A percentile compares a stretch with the other conserved stretches of the same genome.
These are phyloP conservation scores for Trichechus manatus DNA, from an alignment of 2,113 vertebrate genomes.

Conservation along the genomic window DNA sequence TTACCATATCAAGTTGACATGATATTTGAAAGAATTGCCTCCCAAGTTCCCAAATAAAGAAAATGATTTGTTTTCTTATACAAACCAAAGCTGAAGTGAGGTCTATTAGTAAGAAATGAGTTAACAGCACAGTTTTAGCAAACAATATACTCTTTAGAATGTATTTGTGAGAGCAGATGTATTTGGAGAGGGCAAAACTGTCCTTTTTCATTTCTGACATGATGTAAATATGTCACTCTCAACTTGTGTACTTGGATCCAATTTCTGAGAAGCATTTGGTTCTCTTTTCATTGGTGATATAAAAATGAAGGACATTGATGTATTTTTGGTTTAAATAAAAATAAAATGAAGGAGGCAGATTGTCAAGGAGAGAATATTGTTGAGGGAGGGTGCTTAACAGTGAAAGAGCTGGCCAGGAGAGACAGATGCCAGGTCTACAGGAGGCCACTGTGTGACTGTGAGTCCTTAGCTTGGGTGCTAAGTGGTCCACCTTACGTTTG, in stretches of 20 bases:
- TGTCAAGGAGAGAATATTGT: not conserved
- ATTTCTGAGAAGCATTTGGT: not conserved
- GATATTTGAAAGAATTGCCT: conserved; percentile 17
- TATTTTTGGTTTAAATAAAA: conserved; percentile 23
- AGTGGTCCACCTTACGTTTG: not conserved
- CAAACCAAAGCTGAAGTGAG: not conserved
- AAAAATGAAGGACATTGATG: conserved; percentile 38
- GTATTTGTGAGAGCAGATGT: not conserved
- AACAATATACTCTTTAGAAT: not conserved
- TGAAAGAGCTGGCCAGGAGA: not conserved
- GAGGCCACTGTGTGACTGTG: not conserved
- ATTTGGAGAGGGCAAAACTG: not conserved
- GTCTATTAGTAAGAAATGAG: not conserved
- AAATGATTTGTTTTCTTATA: not conserved
- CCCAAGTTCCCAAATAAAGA: not conserved
- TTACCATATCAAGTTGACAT: not conserved
- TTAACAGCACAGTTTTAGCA: not conserved
- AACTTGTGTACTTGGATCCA: not conserved
- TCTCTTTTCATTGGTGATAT: conserved; percentile 29
- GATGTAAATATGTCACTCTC: not conserved
- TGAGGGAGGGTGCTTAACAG: not conserved
- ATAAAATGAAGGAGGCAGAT: not conserved
- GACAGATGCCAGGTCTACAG: rapidly evolving
- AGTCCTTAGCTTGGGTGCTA: not conserved
- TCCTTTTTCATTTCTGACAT: not conserved